phyloP scores from a whole-genome alignment of 2,888 invertebrate genomes.

The Pyrrhosoma nymphula region DNA sequence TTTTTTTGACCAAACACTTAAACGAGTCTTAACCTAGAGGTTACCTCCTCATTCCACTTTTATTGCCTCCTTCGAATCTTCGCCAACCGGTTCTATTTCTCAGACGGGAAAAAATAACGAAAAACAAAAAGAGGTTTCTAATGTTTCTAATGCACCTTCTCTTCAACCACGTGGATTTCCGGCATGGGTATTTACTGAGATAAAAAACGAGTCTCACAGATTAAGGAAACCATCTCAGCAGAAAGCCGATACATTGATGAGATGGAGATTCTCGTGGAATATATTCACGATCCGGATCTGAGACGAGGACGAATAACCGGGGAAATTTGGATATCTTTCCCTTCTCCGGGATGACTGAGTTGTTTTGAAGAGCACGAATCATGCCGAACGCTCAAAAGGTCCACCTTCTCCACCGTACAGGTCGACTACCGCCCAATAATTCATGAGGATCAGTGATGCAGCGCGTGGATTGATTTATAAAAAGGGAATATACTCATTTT shows the following conservation, averaged over 20 bases:
- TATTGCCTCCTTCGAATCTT: too few species aligned
- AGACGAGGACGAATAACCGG: not conserved
- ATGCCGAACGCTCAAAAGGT: not conserved
- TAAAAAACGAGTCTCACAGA: not conserved
- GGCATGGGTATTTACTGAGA: not conserved
- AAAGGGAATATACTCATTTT: not conserved
- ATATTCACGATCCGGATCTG: conserved; percentile 9
- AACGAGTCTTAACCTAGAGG: too few species aligned
- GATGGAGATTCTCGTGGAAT: not conserved
- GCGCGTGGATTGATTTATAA: not conserved
- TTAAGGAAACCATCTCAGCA: not conserved
- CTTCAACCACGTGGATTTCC: not conserved
- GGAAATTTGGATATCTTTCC: not conserved
- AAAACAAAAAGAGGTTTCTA: too few species aligned
- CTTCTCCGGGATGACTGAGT: not conserved
- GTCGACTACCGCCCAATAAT: not conserved
- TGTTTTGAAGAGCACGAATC: not conserved
- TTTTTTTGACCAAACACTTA: too few species aligned
- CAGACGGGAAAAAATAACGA: too few species aligned
- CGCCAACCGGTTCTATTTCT: too few species aligned
- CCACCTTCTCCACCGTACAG: not conserved
- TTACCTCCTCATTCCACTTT: too few species aligned
- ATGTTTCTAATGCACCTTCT: not conserved
- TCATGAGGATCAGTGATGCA: not conserved
- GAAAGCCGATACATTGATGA: not conserved